These are phyloP conservation scores for Gambelia wislizenii DNA, from an alignment of 2,797 vertebrate species.

Conservation along the genomic window DNA sequence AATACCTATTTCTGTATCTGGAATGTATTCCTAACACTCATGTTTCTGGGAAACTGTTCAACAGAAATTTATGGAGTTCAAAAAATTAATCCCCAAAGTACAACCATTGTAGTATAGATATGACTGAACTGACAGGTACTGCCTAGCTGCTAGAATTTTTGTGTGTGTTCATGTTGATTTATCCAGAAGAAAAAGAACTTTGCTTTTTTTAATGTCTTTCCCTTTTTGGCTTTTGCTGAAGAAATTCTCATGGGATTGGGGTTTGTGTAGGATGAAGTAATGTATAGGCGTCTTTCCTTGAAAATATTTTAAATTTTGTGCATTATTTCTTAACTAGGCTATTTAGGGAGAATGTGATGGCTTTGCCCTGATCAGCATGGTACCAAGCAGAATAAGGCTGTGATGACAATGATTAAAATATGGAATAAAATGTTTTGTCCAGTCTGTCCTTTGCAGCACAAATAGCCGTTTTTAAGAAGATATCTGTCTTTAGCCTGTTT, in stretches of 20 bases:
- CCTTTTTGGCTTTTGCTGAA: neutral
- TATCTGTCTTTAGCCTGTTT: too few relatives aligned
- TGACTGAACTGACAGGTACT: neutral
- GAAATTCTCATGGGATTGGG: neutral
- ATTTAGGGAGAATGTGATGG: neutral
- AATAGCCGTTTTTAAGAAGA: too few relatives aligned
- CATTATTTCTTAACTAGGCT: neutral
- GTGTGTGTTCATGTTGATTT: constrained; percentile 9
- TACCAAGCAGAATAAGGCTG: neutral
- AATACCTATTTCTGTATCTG: constrained; percentile 20
- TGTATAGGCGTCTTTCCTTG: neutral
- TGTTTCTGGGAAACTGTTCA: neutral
- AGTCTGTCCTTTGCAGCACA: neutral
- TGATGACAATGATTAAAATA: too few relatives aligned
- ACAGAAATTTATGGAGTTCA: neutral
- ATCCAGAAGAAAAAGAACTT: neutral
- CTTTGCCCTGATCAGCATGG: neutral
- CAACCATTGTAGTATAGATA: neutral
- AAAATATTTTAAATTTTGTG: neutral
- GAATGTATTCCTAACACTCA: neutral
- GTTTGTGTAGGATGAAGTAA: neutral
- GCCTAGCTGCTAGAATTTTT: neutral
- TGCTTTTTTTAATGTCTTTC: neutral
- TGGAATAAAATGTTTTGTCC: neutral
- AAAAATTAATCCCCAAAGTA: constrained; percentile 3